Conservation (phyloP, 2,888 invertebrate species). For the Caenorhabditis doughertyi region DNA sequence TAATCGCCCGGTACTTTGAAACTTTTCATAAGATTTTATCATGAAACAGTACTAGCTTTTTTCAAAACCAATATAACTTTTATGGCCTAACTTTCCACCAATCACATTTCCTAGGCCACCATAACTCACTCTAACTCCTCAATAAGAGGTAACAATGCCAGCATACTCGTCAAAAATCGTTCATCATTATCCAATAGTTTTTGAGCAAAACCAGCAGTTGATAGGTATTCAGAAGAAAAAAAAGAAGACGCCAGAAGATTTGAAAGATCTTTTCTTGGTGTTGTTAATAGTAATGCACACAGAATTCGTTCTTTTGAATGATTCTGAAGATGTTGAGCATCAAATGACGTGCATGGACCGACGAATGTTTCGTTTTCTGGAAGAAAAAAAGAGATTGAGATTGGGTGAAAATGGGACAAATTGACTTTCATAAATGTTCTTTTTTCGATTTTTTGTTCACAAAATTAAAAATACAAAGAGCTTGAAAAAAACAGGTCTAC, state of each 20-base stretch:
- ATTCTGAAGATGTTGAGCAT: neutral
- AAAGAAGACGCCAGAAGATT: neutral
- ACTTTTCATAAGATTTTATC: too few relatives aligned
- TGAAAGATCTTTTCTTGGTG: slow-evolving; percentile 26
- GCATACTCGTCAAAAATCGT: slow-evolving; percentile 43
- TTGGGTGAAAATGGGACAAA: too few relatives aligned
- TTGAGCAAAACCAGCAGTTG: slow-evolving; percentile 29
- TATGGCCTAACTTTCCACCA: too few relatives aligned
- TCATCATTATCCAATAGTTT: slow-evolving; percentile 60
- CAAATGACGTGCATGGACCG: slow-evolving; percentile 5
- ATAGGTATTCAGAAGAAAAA: neutral
- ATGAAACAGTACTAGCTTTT: too few relatives aligned
- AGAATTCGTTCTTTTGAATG: slow-evolving; percentile 32
- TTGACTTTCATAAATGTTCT: too few relatives aligned
- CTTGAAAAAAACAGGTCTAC: too few relatives aligned
- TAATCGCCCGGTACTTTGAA: too few relatives aligned
- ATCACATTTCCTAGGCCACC: neutral
- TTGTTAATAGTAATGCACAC: slow-evolving; percentile 21
- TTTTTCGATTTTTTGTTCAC: too few relatives aligned
- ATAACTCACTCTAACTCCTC: slow-evolving; percentile 23
- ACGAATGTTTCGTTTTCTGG: slow-evolving; percentile 50
- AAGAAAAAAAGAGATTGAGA: too few relatives aligned
- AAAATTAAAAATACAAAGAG: too few relatives aligned
- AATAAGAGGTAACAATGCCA: slow-evolving; percentile 13
- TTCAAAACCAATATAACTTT: too few relatives aligned